Percentiles rank a stretch among this genome's conserved stretches.
Evolutionary conservation across 2,797 vertebrate genomes (phyloP).

Genomic region (Macrochelys suwanniensis): DNA sequence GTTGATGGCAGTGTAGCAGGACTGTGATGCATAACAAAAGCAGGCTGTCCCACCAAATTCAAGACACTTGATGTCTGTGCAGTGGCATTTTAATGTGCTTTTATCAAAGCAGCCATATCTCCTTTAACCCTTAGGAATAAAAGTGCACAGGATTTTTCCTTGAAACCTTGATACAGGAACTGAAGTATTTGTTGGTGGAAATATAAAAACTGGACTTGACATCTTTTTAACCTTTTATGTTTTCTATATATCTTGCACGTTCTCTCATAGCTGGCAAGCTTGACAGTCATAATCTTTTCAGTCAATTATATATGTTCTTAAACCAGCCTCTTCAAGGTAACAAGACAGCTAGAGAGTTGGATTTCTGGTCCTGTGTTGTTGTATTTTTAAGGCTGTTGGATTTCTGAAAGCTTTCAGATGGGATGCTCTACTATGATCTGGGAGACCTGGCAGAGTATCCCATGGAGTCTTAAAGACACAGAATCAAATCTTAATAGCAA

Average conservation of each 20-base stretch:
- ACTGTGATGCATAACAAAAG: not conserved
- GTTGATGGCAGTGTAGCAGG: conserved; percentile 7
- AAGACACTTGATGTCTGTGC: not conserved
- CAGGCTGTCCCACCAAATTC: not conserved
- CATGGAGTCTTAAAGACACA: conserved; percentile 56
- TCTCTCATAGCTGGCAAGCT: conserved; percentile 50
- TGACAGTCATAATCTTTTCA: not conserved
- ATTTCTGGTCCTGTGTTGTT: conserved; percentile 21
- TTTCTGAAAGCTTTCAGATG: conserved; percentile 11
- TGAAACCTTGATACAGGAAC: not conserved
- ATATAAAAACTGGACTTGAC: conserved; percentile 68
- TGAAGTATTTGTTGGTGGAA: conserved; percentile 53
- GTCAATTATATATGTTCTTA: conserved; percentile 10
- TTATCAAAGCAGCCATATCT: conserved; percentile 36
- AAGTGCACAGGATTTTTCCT: conserved; percentile 16
- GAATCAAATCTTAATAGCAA: conserved; percentile 36
- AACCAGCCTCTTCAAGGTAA: conserved; percentile 61
- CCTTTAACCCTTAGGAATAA: not conserved
- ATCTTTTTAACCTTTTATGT: conserved; percentile 55
- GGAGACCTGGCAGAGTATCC: not conserved
- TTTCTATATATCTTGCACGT: conserved; percentile 30
- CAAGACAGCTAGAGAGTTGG: conserved; percentile 69
- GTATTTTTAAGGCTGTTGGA: not conserved
- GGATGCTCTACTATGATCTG: conserved; percentile 33
- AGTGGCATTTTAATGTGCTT: conserved; percentile 34